Evolutionary conservation across 2,888 invertebrate genomes (phyloP).

Genomic region (Galerucella nymphaeae): DNA sequence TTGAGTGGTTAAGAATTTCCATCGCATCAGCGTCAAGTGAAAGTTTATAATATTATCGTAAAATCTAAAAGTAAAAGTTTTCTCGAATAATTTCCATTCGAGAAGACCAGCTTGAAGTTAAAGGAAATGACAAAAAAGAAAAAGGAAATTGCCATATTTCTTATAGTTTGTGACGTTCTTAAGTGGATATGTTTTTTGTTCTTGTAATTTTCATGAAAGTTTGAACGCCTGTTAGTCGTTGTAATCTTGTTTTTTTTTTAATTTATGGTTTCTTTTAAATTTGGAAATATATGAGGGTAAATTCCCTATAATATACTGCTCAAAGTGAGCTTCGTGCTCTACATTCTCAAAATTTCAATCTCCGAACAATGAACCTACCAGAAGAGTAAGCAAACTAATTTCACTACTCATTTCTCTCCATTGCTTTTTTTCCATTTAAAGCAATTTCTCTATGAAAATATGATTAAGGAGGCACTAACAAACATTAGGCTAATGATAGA

Average conservation of each 20-base stretch:
- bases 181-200: slow-evolving; percentile 6
- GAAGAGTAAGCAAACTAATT: too few relatives aligned
- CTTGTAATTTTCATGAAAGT: not conserved
- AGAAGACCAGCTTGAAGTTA: not conserved
- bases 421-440: too few relatives aligned
- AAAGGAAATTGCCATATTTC: slow-evolving; percentile 3
- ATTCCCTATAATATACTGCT: not conserved
- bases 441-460: too few relatives aligned
- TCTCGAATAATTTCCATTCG: not conserved
- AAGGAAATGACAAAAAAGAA: not conserved
- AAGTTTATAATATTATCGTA: slow-evolving; percentile 6
- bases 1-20: not conserved
- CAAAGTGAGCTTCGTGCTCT: too few relatives aligned
- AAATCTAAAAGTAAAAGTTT: slow-evolving; percentile 7
- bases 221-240: not conserved
- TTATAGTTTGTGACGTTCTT: slow-evolving; percentile 7
- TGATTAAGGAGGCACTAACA: too few relatives aligned
- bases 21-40: not conserved
- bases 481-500: too few relatives aligned
- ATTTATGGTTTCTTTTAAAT: not conserved
- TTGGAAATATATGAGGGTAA: not conserved
- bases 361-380: too few relatives aligned
- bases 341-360: too few relatives aligned
- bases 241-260: not conserved
- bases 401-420: too few relatives aligned